Evolutionary conservation across 2,797 vertebrate genomes (phyloP).

Genomic region (Acanthurus lineatus): DNA sequence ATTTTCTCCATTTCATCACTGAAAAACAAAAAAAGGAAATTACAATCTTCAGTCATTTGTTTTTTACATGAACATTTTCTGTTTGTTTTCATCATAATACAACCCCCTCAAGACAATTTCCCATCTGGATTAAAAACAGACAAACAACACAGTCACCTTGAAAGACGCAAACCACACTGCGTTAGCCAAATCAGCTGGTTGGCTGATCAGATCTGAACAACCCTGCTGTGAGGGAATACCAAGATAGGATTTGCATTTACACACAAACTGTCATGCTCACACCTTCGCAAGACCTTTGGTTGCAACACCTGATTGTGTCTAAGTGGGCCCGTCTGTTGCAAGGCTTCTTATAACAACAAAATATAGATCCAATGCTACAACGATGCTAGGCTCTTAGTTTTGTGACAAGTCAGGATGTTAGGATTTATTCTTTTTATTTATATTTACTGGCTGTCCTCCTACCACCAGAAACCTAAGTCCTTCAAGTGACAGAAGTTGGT

Average conservation of each 20-base stretch:
- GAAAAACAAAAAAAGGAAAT: constrained; percentile 25
- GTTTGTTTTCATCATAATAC: constrained; percentile 1
- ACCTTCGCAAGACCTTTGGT: too few relatives aligned
- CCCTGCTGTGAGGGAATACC: too few relatives aligned
- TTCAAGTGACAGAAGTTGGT: too few relatives aligned
- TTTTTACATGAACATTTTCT: not conserved
- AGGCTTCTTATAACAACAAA: not conserved
- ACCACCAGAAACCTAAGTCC: not conserved
- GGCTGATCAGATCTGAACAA: too few relatives aligned
- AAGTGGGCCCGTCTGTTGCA: not conserved
- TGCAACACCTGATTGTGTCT: too few relatives aligned
- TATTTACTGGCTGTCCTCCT: not conserved
- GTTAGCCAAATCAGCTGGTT: too few relatives aligned
- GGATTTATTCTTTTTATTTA: constrained; percentile 21
- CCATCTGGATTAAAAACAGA: too few relatives aligned
- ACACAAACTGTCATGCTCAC: too few relatives aligned
- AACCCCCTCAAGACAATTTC: not conserved
- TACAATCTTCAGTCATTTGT: not conserved
- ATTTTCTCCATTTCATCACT: constrained; percentile 96
- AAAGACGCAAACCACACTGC: too few relatives aligned
- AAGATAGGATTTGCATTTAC: too few relatives aligned
- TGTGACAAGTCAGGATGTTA: constrained; percentile 28
- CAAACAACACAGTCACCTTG: too few relatives aligned
- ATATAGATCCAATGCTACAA: not conserved
- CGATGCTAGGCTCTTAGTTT: not conserved